These are phyloP conservation scores for Brotula barbata DNA, from an alignment of 2,797 vertebrate genomes.

Conservation along the genomic window DNA sequence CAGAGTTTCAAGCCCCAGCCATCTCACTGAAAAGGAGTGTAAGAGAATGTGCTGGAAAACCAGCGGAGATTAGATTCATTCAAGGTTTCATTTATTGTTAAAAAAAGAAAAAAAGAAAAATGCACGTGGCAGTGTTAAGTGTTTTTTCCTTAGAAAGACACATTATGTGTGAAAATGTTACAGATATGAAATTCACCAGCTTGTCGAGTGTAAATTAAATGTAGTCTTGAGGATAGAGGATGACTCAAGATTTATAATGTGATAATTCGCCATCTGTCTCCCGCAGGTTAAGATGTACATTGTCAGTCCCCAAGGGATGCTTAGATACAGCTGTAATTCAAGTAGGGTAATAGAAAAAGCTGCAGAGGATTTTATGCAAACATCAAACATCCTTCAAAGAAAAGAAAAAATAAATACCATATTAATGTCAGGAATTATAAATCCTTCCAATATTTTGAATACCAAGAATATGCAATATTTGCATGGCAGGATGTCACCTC, in stretches of 20 bases:
- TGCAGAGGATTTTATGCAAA: no score
- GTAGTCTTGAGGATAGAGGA: slow-evolving; percentile 50
- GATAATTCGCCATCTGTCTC: slow-evolving; percentile 42
- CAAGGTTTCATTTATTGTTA: slow-evolving; percentile 26
- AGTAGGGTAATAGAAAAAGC: neutral
- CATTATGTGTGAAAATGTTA: slow-evolving; percentile 51
- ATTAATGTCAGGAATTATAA: slow-evolving; percentile 20
- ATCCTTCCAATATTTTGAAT: neutral
- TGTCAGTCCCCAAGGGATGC: slow-evolving; percentile 19
- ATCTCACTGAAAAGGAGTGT: slow-evolving; percentile 59
- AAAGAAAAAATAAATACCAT: no score
- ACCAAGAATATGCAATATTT: no score
- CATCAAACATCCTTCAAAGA: no score
- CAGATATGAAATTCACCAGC: slow-evolving; percentile 45
- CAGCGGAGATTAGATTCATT: slow-evolving; percentile 42
- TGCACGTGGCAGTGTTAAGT: slow-evolving; percentile 32
- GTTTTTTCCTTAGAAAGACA: slow-evolving; percentile 39
- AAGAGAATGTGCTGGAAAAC: slow-evolving; percentile 27
- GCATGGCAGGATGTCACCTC: slow-evolving; percentile 16
- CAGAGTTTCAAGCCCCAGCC: slow-evolving; percentile 39
- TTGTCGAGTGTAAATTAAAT: slow-evolving; percentile 38
- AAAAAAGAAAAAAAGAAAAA: no score
- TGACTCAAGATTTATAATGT: slow-evolving; percentile 66
- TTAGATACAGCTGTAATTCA: slow-evolving; percentile 24
- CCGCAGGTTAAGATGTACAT: slow-evolving; percentile 36